Base-by-base conservation (phyloP, 1,140 invertebrate genomes). In the Drosophila cardini region DNA sequence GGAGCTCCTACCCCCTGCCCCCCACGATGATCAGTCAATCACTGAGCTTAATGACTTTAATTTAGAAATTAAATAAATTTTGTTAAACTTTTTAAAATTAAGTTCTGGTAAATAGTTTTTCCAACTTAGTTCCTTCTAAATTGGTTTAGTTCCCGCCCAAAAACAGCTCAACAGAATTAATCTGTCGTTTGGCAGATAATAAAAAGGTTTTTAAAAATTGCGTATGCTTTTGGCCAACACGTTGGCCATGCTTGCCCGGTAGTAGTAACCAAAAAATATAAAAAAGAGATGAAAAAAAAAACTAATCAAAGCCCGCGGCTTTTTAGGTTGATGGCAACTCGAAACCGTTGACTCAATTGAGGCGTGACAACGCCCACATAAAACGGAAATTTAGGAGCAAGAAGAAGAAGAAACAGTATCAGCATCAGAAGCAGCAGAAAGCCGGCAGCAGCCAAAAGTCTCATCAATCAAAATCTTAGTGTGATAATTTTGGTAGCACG, bases 381-480 rank as follows among this genome's bases (percentile, higher is more conserved):
- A 65, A 74, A 67, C 46, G 26, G 15, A 70, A 57, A 36, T 48
- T 11, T 18, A 4, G 26, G 38, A 36, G 36, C 46, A 53, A 4
- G 26, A 32, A 36, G 36, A 40, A 53, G 63, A 30, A 53, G 64
- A 30, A 58, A 50, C 8, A n/a, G 60, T 3, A 18, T 9, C 11
- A 1, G 34, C 2, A 10, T 26, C 2, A 16, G 11, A 2, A 8
- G 18, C 30, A 36, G 36, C 36, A 11, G n/a, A 50, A 36, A 62
- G 50, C 73, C 62, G 34, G 48, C 69, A 62, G 77, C 73, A 53
- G 62, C 60, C 48, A 63, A 69, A 82, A 83, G 77, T 79, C 83
- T 79, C 83, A 86, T 86, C 83, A 87, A 86, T 86, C 83, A 86
- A 86, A 86, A 83, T 77, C 79, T 87, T 79, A 72, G 83, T 86